Percentiles rank a stretch among this genome's conserved stretches.
These are phyloP conservation scores for Glareola pratincola DNA, from an alignment of 2,113 vertebrate genomes.

Conservation along the genomic window DNA sequence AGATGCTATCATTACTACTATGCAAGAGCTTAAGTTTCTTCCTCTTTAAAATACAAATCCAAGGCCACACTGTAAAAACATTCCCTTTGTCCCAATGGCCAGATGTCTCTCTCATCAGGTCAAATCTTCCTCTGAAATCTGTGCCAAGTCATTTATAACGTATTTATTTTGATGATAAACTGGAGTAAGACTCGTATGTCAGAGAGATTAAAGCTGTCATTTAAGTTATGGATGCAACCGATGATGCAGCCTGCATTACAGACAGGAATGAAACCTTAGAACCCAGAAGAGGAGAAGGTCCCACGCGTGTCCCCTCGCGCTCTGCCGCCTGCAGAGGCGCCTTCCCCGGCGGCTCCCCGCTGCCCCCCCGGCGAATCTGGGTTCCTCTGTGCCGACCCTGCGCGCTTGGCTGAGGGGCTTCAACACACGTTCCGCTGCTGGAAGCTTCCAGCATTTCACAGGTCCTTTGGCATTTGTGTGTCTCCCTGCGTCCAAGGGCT, in stretches of 20 bases:
- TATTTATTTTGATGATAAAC: background rate
- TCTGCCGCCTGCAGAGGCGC: background rate
- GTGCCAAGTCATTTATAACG: background rate
- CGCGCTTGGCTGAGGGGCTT: background rate
- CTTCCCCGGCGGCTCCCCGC: background rate
- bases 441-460: background rate
- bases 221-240: background rate
- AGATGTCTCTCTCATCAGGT: background rate
- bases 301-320: fast-evolving
- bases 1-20: background rate
- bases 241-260: background rate
- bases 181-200: background rate
- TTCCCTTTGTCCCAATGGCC: background rate
- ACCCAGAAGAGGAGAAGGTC: background rate
- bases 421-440: background rate
- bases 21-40: background rate
- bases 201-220: background rate
- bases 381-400: background rate
- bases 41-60: background rate
- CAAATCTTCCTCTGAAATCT: background rate
- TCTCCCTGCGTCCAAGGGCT: background rate
- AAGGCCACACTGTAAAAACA: background rate
- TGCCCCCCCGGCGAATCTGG: background rate
- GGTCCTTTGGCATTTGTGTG: background rate
- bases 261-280: background rate